Conservation (phyloP, 2,888 invertebrate species). For the Nineta flava region DNA sequence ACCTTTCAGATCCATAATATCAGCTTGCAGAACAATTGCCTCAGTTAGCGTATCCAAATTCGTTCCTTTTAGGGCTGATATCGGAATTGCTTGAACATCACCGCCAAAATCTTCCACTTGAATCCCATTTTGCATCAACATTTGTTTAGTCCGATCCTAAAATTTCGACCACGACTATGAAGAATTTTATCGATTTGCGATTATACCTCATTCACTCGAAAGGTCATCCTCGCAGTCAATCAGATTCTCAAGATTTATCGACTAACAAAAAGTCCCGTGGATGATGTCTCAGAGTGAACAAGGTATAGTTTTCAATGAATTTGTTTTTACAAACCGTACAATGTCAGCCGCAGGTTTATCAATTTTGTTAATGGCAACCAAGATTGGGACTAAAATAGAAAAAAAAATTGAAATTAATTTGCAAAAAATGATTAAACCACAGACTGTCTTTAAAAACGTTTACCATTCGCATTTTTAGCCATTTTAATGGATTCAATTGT, state of each 20-base stretch:
- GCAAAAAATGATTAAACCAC: background rate
- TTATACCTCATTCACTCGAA: too few species aligned
- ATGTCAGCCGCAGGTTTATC: constrained; percentile 84
- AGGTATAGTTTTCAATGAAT: too few species aligned
- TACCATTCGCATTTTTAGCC: constrained; percentile 62
- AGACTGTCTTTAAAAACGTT: too few species aligned
- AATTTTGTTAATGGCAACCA: constrained; percentile 97
- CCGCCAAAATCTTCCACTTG: constrained; percentile 80
- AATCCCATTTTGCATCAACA: constrained; percentile 63
- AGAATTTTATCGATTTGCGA: too few species aligned
- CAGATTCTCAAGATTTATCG: too few species aligned
- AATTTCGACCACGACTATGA: too few species aligned
- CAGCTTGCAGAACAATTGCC: constrained; percentile 67
- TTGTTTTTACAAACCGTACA: constrained; percentile 35
- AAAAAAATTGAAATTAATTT: constrained; percentile 18
- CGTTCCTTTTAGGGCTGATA: constrained; percentile 76
- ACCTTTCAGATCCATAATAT: constrained; percentile 71
- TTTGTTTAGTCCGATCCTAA: constrained; percentile 56
- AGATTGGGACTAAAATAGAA: constrained; percentile 79
- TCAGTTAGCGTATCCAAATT: constrained; percentile 69
- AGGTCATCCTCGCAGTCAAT: too few species aligned
- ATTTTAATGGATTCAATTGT: constrained; percentile 81
- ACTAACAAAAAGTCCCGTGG: too few species aligned
- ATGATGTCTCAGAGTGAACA: too few species aligned
- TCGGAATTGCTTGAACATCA: constrained; percentile 76